phyloP scores from a whole-genome alignment of 2,797 vertebrate species.

The Geotria australis region DNA sequence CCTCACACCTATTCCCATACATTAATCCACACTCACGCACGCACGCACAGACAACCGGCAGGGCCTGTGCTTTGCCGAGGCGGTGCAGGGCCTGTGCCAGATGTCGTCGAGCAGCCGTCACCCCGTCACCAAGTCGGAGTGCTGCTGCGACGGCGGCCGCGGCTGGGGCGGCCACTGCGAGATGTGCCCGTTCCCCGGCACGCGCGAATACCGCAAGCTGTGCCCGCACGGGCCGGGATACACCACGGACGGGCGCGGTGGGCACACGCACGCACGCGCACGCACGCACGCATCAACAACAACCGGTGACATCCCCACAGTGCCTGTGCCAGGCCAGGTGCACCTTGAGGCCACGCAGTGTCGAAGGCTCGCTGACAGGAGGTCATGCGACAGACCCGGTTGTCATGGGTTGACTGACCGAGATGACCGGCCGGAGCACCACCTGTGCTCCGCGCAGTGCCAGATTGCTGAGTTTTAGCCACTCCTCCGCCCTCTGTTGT shows the following conservation, averaged over 20 bases:
- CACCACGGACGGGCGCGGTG: constrained; percentile 53
- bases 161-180: constrained; percentile 65
- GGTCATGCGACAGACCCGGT: no score
- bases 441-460: no score
- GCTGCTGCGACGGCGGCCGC: constrained; percentile 50
- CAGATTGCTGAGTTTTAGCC: no score
- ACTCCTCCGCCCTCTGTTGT: no score
- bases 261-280: neutral
- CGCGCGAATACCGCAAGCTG: constrained; percentile 52
- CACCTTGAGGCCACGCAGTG: no score
- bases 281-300: neutral
- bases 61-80: constrained; percentile 55
- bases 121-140: constrained; percentile 52
- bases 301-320: neutral
- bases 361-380: no score
- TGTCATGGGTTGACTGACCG: no score
- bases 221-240: constrained; percentile 64
- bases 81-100: constrained; percentile 58
- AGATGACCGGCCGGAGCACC: no score
- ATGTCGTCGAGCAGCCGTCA: constrained; percentile 40
- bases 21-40: no score
- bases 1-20: no score
- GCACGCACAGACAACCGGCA: constrained; percentile 32
- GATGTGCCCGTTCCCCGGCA: constrained; percentile 55
- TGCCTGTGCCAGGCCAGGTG: no score